phyloP scores from a whole-genome alignment of 2,888 invertebrate genomes.

The Microctonus hyperodae region DNA sequence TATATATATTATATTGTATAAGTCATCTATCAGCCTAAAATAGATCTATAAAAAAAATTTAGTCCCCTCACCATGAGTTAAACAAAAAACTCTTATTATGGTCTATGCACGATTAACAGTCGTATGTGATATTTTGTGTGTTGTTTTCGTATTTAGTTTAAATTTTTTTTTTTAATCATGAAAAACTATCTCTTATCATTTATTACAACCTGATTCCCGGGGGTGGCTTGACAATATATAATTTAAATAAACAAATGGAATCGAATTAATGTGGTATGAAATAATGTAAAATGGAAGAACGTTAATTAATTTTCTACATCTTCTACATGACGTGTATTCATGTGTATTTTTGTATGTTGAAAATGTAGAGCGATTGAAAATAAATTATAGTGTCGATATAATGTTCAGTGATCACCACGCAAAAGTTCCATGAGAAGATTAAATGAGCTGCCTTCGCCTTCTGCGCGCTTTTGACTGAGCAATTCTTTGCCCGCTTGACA shows the following conservation, averaged over 20 bases:
- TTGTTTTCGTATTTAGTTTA: not conserved
- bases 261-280: slow-evolving; percentile 32
- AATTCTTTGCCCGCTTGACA: slow-evolving; percentile 96
- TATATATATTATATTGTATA: slow-evolving; percentile 31
- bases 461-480: slow-evolving; percentile 84
- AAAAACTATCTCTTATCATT: slow-evolving; percentile 13
- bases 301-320: not conserved
- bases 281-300: slow-evolving; percentile 14
- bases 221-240: not conserved
- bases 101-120: slow-evolving; percentile 52
- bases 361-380: not conserved
- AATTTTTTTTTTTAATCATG: slow-evolving; percentile 37
- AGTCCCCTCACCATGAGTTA: slow-evolving; percentile 56
- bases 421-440: slow-evolving; percentile 95
- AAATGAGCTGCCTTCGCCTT: slow-evolving; percentile 83
- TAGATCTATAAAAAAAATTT: slow-evolving; percentile 53
- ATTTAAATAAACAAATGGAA: slow-evolving; percentile 52
- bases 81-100: slow-evolving; percentile 47
- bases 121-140: slow-evolving; percentile 38
- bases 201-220: slow-evolving; percentile 29
- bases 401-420: slow-evolving; percentile 84
- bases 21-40: slow-evolving; percentile 46
- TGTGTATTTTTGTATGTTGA: too few relatives aligned
- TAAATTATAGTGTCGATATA: slow-evolving; percentile 4
- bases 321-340: not conserved